Conservation (phyloP, 2,888 invertebrate species). For the Abscondita cerata region DNA sequence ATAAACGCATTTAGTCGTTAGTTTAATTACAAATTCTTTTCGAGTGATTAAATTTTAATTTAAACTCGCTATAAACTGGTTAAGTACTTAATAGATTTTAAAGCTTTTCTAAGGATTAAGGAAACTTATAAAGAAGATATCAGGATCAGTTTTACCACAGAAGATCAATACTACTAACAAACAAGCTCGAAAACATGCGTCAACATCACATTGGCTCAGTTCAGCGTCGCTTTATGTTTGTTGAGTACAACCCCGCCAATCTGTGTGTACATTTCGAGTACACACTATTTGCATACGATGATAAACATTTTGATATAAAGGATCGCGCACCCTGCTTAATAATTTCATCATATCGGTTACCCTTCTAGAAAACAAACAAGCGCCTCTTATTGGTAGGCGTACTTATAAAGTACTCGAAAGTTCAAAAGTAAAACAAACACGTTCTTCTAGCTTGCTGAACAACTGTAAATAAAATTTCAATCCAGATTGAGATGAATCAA, state of each 20-base stretch:
- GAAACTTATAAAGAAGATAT: conserved; percentile 35
- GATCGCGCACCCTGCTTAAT: conserved; percentile 43
- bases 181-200: conserved; percentile 70
- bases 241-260: conserved; percentile 37
- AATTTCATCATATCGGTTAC: conserved; percentile 33
- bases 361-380: neutral
- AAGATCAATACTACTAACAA: conserved; percentile 65
- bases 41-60: conserved; percentile 14
- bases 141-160: conserved; percentile 49
- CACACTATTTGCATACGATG: conserved; percentile 57
- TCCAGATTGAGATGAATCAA: conserved; percentile 25
- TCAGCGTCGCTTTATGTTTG: conserved; percentile 41
- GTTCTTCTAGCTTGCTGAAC: neutral
- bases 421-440: conserved; percentile 25
- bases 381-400: conserved; percentile 22
- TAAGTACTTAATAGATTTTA: conserved; percentile 25
- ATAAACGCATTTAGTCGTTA: neutral
- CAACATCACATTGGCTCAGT: conserved; percentile 59
- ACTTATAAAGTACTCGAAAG: conserved; percentile 20
- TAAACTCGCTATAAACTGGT: conserved; percentile 5
- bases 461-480: conserved; percentile 18
- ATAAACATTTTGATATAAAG: conserved; percentile 57
- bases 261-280: conserved; percentile 56
- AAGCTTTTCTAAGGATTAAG: conserved; percentile 19
- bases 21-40: neutral